These are phyloP conservation scores for Meloidogyne floridensis DNA, from an alignment of 1,140 invertebrate species.

Conservation along the genomic window DNA sequence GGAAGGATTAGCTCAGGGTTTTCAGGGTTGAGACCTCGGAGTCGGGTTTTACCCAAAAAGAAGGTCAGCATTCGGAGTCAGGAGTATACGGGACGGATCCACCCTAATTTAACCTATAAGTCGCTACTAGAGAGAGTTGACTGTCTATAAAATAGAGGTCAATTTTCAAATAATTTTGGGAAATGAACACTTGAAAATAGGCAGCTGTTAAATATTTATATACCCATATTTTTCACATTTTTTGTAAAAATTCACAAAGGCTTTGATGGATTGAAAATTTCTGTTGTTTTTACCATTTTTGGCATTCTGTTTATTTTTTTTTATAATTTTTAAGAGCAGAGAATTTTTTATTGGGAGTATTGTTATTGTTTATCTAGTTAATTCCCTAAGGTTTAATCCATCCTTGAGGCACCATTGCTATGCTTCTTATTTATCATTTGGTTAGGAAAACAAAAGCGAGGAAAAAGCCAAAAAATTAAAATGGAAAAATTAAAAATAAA, in stretches of 20 bases:
- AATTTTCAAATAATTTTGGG: no score
- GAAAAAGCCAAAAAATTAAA: background rate
- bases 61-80: no score
- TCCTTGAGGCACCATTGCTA: background rate
- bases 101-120: no score
- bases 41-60: no score
- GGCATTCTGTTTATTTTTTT: background rate
- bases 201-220: no score
- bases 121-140: no score
- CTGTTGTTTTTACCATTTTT: background rate
- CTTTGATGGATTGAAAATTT: background rate
- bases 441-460: background rate
- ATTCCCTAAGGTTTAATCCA: slow-evolving; percentile 1
- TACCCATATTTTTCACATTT: background rate
- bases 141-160: no score
- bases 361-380: background rate
- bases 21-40: no score
- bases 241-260: background rate
- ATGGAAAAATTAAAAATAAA: background rate
- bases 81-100: no score
- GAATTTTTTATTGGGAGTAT: background rate
- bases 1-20: no score
- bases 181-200: no score
- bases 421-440: background rate
- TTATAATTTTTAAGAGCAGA: background rate